Percentiles rank a stretch among this genome's conserved stretches.
phyloP scores from a whole-genome alignment of 2,797 vertebrate species.

The Syncerus caffer region DNA sequence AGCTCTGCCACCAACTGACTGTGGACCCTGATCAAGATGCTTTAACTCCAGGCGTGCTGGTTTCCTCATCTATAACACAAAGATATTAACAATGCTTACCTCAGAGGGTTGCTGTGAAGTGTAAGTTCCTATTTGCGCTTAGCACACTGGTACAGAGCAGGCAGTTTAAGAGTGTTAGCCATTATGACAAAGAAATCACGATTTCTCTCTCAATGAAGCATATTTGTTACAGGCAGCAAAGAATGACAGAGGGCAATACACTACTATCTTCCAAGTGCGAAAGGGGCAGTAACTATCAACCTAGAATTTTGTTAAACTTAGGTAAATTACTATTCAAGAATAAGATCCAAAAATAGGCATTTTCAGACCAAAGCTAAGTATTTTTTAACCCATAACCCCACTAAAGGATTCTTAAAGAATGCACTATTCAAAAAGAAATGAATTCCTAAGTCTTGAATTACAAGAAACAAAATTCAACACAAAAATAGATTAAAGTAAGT shows the following conservation, averaged over 20 bases:
- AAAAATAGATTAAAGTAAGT: background rate
- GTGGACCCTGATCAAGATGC: background rate
- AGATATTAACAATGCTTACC: background rate
- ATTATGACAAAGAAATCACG: background rate
- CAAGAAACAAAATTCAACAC: background rate
- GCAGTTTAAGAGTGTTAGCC: background rate
- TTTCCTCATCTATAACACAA: background rate
- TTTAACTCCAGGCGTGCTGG: background rate
- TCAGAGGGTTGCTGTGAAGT: background rate
- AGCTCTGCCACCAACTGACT: background rate
- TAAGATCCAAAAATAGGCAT: background rate
- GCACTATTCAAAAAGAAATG: background rate
- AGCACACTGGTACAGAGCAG: background rate
- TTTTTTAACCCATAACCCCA: background rate
- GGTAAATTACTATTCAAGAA: background rate
- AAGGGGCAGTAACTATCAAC: background rate
- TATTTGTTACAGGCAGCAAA: background rate
- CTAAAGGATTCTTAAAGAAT: background rate
- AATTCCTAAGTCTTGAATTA: background rate
- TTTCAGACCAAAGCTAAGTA: slow-evolving; percentile 1
- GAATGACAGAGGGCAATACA: background rate
- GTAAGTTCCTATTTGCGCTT: background rate
- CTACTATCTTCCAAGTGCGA: background rate
- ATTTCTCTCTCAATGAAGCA: background rate
- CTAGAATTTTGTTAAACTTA: background rate